Percentiles rank a stretch among this genome's conserved stretches.
phyloP scores from a whole-genome alignment of 2,888 invertebrate species.

The Chymomyza amoena region DNA sequence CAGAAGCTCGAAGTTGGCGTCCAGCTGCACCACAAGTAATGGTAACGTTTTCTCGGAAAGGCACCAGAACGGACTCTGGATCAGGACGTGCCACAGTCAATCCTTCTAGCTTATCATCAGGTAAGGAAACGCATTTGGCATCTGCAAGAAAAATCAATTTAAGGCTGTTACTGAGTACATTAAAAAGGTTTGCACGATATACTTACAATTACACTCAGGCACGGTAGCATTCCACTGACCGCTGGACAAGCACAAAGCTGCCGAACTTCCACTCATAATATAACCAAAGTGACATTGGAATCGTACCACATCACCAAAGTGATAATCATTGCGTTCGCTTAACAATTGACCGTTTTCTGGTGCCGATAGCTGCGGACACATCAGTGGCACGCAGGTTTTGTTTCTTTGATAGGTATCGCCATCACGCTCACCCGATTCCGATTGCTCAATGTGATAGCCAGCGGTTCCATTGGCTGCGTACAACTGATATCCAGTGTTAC shows the following conservation, averaged over 20 bases:
- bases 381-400: slow-evolving; percentile 95
- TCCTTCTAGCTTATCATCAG: slow-evolving; percentile 93
- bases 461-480: slow-evolving; percentile 94
- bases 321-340: slow-evolving; percentile 89
- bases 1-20: slow-evolving; percentile 87
- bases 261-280: slow-evolving; percentile 92
- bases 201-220: slow-evolving; percentile 95
- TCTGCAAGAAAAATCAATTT: slow-evolving; percentile 79
- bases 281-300: slow-evolving; percentile 98
- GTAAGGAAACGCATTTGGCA: slow-evolving; percentile 93
- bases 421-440: slow-evolving; percentile 92
- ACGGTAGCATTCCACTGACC: slow-evolving; percentile 96
- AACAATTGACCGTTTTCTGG: slow-evolving; percentile 93
- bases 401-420: slow-evolving; percentile 94
- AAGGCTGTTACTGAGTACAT: not conserved
- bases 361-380: slow-evolving; percentile 88
- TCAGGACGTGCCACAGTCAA: slow-evolving; percentile 88
- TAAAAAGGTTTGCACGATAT: not conserved
- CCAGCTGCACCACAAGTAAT: slow-evolving; percentile 89
- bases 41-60: slow-evolving; percentile 94
- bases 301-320: slow-evolving; percentile 92
- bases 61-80: slow-evolving; percentile 90
- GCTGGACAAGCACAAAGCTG: slow-evolving; percentile 91
- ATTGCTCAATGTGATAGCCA: slow-evolving; percentile 87
- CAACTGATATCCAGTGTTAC: slow-evolving; percentile 94